These are phyloP conservation scores for Epinephelus fuscoguttatus DNA, from an alignment of 2,113 vertebrate species.

Conservation along the genomic window DNA sequence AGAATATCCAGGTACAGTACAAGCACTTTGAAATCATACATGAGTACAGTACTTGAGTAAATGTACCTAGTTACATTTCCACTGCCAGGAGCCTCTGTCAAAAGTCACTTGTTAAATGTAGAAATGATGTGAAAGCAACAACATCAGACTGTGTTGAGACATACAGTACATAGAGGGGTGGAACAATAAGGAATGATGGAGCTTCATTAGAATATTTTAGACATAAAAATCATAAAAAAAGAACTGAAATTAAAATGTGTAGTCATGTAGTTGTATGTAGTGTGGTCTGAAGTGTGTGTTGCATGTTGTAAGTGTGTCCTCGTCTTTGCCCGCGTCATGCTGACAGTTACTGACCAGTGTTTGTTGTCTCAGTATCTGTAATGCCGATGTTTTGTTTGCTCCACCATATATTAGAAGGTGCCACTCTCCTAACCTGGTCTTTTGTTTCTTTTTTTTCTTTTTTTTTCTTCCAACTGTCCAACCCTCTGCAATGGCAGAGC, in stretches of 20 bases:
- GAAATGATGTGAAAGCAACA: not conserved
- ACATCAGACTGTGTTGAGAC: slow-evolving; percentile 33
- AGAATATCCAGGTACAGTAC: too few species aligned
- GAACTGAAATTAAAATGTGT: not conserved
- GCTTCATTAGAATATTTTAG: not conserved
- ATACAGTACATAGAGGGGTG: not conserved
- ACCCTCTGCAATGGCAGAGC: slow-evolving; percentile 96
- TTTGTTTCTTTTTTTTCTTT: slow-evolving; percentile 72
- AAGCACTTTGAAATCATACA: too few species aligned
- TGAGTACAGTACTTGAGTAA: too few species aligned
- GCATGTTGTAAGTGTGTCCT: slow-evolving; percentile 72
- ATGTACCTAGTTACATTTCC: too few species aligned
- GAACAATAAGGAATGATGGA: not conserved
- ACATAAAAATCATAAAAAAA: not conserved
- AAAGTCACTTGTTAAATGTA: not conserved
- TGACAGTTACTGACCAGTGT: slow-evolving; percentile 46
- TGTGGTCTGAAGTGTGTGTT: slow-evolving; percentile 64
- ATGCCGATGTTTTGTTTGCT: slow-evolving; percentile 62
- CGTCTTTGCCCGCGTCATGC: slow-evolving; percentile 36
- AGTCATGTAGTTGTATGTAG: slow-evolving; percentile 1
- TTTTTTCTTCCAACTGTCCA: slow-evolving; percentile 80
- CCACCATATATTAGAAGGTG: slow-evolving; percentile 74
- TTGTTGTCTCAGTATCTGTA: slow-evolving; percentile 52
- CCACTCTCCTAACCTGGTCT: slow-evolving; percentile 84
- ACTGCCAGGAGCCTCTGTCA: too few species aligned